A percentile compares a stretch with the other conserved stretches of the same genome.
phyloP scores from a whole-genome alignment of 2,888 invertebrate genomes.

The Chrysina gloriosa region DNA sequence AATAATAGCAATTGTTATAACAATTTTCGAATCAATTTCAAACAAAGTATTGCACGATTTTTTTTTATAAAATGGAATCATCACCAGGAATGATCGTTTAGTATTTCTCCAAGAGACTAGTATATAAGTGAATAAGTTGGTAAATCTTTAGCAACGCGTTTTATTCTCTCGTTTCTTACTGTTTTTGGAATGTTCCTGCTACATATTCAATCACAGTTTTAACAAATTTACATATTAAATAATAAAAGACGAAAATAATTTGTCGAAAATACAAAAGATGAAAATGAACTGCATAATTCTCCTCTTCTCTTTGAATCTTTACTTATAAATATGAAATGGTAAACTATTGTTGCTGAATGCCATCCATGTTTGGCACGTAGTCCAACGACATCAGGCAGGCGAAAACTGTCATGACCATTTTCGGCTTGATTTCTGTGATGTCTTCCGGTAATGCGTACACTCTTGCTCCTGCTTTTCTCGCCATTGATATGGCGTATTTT shows the following conservation, averaged over 20 bases:
- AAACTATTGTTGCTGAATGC: slow-evolving; percentile 47
- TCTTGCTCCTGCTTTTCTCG: slow-evolving; percentile 95
- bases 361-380: slow-evolving; percentile 90
- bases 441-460: slow-evolving; percentile 99
- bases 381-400: slow-evolving; percentile 99
- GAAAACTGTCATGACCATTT: slow-evolving; percentile 99
- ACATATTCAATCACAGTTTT: slow-evolving; percentile 51
- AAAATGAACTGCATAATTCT: neutral
- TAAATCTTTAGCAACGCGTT: neutral
- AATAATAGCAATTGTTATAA: too few species aligned
- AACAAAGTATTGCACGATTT: slow-evolving; percentile 23
- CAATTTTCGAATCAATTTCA: neutral
- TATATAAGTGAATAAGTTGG: neutral
- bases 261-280: neutral
- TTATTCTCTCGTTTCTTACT: slow-evolving; percentile 1
- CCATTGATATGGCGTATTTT: slow-evolving; percentile 99
- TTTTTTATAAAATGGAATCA: slow-evolving; percentile 3
- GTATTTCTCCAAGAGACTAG: slow-evolving; percentile 3
- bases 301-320: neutral
- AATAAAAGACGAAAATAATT: slow-evolving; percentile 17
- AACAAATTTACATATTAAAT: slow-evolving; percentile 45
- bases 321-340: slow-evolving; percentile 15
- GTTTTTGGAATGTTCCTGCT: slow-evolving; percentile 33
- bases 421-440: slow-evolving; percentile 97
- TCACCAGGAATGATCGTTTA: slow-evolving; percentile 13